Conservation (phyloP, 2,113 vertebrate genomes). For the Camelus dromedarius region DNA sequence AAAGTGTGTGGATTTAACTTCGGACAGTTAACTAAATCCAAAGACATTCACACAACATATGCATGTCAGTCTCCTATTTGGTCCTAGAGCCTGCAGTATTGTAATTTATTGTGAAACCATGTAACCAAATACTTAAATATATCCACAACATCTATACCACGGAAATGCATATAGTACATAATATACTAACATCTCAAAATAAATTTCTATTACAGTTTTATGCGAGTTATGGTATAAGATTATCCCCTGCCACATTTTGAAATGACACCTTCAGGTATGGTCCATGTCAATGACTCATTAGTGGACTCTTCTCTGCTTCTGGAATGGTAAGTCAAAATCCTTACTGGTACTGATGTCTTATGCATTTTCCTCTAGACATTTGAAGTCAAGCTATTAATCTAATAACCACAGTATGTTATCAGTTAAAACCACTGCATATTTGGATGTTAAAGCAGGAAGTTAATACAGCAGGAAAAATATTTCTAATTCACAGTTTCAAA, state of each 20-base stretch:
- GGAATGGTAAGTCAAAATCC: constrained; percentile 7
- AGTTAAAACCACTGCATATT: constrained; percentile 78
- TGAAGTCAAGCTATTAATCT: constrained; percentile 74
- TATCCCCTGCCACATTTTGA: constrained; percentile 67
- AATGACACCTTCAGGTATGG: constrained; percentile 71
- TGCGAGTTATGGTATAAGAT: constrained; percentile 66
- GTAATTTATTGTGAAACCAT: constrained; percentile 71
- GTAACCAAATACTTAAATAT: constrained; percentile 71
- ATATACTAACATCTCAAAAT: constrained; percentile 74
- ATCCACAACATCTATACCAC: constrained; percentile 70
- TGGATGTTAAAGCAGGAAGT: constrained; percentile 78
- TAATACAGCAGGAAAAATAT: constrained; percentile 73
- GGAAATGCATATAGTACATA: constrained; percentile 64
- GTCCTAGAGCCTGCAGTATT: constrained; percentile 69
- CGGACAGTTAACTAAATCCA: constrained; percentile 60
- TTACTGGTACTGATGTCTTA: constrained; percentile 61
- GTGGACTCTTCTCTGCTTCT: too few relatives aligned
- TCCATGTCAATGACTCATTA: constrained; percentile 58
- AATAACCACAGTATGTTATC: constrained; percentile 80
- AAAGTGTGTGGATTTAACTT: constrained; percentile 65
- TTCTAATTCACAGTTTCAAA: constrained; percentile 83
- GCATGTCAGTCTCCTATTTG: constrained; percentile 70
- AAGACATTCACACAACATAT: constrained; percentile 70
- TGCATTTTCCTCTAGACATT: constrained; percentile 60
- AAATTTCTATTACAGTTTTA: constrained; percentile 76